These are phyloP conservation scores for Gallinago solitaria DNA, from an alignment of 2,797 vertebrate species.

Conservation along the genomic window DNA sequence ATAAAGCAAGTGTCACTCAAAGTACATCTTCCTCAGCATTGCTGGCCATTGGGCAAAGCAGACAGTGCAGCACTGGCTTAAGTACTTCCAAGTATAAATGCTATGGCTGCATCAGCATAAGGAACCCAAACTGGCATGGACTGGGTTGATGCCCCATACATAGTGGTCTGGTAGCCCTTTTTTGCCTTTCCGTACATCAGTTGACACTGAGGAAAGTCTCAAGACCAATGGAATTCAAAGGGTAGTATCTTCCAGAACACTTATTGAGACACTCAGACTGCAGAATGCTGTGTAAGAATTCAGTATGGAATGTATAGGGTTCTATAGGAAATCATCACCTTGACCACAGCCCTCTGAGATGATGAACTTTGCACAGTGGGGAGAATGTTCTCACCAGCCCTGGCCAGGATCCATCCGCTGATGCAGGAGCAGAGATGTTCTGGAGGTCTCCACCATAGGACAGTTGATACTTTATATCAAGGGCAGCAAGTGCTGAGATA, in stretches of 20 bases:
- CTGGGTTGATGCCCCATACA: background rate
- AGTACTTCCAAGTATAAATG: background rate
- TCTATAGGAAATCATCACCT: background rate
- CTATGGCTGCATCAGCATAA: background rate
- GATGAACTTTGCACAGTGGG: background rate
- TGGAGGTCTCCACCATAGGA: background rate
- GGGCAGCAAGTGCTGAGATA: background rate
- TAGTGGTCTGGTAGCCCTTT: background rate
- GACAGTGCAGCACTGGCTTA: background rate
- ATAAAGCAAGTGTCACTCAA: background rate
- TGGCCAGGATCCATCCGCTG: background rate
- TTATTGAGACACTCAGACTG: background rate
- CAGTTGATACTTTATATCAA: background rate
- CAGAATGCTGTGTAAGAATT: background rate
- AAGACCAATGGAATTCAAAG: background rate
- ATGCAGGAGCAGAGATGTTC: background rate
- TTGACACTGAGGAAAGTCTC: background rate
- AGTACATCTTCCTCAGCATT: background rate
- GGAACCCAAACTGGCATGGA: background rate
- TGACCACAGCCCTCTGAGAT: background rate
- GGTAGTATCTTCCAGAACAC: background rate
- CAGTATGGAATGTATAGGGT: rapidly evolving
- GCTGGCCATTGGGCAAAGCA: background rate
- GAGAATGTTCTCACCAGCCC: background rate
- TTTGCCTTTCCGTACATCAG: background rate